These are phyloP conservation scores for Drosophila siamana DNA, from an alignment of 2,888 invertebrate genomes.

Conservation along the genomic window DNA sequence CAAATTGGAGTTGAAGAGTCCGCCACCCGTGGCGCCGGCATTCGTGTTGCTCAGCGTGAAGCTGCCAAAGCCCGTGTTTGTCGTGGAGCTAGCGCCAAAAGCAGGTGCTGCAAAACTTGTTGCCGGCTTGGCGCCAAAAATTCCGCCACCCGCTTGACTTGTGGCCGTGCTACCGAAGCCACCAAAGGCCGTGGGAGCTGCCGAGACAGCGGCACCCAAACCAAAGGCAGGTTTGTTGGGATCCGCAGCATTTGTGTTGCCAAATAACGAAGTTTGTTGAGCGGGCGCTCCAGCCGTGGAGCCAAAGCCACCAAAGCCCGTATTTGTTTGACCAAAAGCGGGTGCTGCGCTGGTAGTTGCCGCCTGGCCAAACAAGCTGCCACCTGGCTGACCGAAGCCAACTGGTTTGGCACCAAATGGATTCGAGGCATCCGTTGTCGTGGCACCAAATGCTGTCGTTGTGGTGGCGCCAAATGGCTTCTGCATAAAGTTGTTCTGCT, in stretches of 20 bases:
- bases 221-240: constrained; percentile 84
- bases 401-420: constrained; percentile 83
- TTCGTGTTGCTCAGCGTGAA: constrained; percentile 76
- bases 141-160: constrained; percentile 85
- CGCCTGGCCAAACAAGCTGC: constrained; percentile 86
- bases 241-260: constrained; percentile 83
- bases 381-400: constrained; percentile 86
- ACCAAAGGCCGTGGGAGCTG: constrained; percentile 84
- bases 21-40: constrained; percentile 66
- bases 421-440: constrained; percentile 80
- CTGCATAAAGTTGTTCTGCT: constrained; percentile 88
- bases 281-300: constrained; percentile 59
- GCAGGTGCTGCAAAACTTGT: constrained; percentile 85
- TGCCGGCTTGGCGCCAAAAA: constrained; percentile 83
- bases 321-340: constrained; percentile 82
- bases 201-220: constrained; percentile 71
- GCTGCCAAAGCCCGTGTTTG: constrained; percentile 81
- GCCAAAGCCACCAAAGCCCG: constrained; percentile 85
- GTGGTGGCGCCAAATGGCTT: constrained; percentile 87
- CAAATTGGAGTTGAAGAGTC: constrained; percentile 82
- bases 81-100: constrained; percentile 83
- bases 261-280: constrained; percentile 81
- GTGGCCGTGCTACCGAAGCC: constrained; percentile 83
- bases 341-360: constrained; percentile 87
- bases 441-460: constrained; percentile 80